Conservation (phyloP, 2,113 vertebrate genomes). For the Syngnathoides biaculeatus region DNA sequence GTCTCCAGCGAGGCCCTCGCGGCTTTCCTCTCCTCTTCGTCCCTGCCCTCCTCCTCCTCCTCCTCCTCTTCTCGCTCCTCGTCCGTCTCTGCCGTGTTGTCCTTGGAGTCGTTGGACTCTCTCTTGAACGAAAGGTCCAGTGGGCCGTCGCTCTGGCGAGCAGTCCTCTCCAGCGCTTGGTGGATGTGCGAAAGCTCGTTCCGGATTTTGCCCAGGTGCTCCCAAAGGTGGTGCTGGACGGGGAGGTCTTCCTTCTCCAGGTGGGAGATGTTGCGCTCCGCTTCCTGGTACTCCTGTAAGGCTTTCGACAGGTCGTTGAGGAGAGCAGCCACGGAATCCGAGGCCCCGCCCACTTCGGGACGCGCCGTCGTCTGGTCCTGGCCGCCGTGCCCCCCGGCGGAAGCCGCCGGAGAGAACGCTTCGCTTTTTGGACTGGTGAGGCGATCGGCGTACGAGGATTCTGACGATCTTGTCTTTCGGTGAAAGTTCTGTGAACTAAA, state of each 20-base stretch:
- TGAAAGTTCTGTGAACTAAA: slow-evolving; percentile 53
- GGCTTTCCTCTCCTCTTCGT: slow-evolving; percentile 43
- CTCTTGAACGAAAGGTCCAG: slow-evolving; percentile 90
- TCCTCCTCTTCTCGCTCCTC: slow-evolving; percentile 60
- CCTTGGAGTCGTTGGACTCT: slow-evolving; percentile 31
- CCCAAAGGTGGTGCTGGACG: slow-evolving; percentile 82
- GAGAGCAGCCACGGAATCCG: slow-evolving; percentile 72
- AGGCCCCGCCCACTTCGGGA: slow-evolving; percentile 49
- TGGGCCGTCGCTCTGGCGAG: slow-evolving; percentile 77
- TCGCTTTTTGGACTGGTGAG: slow-evolving; percentile 48
- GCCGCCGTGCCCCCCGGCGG: slow-evolving; percentile 16
- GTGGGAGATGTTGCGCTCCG: slow-evolving; percentile 82
- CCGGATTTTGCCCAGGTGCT: slow-evolving; percentile 89
- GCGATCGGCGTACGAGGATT: slow-evolving; percentile 60
- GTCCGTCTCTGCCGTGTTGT: slow-evolving; percentile 54
- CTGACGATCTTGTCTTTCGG: slow-evolving; percentile 46
- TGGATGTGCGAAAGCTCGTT: slow-evolving; percentile 89
- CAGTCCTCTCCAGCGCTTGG: slow-evolving; percentile 79
- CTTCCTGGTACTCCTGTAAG: slow-evolving; percentile 85
- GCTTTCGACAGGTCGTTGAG: slow-evolving; percentile 84
- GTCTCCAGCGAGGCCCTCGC: slow-evolving; percentile 65
- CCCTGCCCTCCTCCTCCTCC: slow-evolving; percentile 54
- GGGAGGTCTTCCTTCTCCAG: slow-evolving; percentile 77
- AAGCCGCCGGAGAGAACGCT: slow-evolving; percentile 26
- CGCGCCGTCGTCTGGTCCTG: slow-evolving; percentile 31